These are phyloP conservation scores for Harpagoxenus sublaevis DNA, from an alignment of 2,888 invertebrate genomes.

Conservation along the genomic window DNA sequence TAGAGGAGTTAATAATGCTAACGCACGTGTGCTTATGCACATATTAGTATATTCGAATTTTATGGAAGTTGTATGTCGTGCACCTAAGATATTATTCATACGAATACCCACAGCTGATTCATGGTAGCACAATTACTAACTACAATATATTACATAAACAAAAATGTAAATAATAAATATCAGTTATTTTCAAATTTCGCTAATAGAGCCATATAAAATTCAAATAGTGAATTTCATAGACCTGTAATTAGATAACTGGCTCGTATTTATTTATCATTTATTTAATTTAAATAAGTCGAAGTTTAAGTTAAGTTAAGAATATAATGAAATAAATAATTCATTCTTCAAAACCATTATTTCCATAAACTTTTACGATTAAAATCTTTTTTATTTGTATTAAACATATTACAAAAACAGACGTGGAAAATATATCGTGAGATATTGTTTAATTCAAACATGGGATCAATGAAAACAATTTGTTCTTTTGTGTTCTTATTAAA, in stretches of 20 bases:
- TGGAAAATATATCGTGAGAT: not conserved
- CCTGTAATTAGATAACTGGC: not conserved
- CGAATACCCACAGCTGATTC: not conserved
- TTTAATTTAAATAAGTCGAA: slow-evolving; percentile 5
- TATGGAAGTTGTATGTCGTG: slow-evolving; percentile 18
- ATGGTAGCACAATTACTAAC: slow-evolving; percentile 4
- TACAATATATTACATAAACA: not conserved
- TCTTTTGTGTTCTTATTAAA: not conserved
- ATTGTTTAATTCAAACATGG: not conserved
- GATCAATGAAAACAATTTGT: not conserved
- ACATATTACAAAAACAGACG: not conserved
- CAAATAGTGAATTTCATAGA: not conserved
- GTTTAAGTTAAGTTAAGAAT: not conserved
- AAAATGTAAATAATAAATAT: not conserved
- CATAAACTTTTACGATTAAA: not conserved
- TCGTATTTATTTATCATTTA: not conserved
- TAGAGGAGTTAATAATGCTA: slow-evolving; percentile 39
- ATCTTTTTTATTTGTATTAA: not conserved
- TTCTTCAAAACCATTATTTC: not conserved
- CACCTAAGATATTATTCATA: slow-evolving; percentile 48
- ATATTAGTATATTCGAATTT: slow-evolving; percentile 38
- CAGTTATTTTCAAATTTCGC: not conserved
- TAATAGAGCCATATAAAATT: not conserved
- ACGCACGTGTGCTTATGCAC: slow-evolving; percentile 31
- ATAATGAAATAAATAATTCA: not conserved